A percentile compares a stretch with the other conserved stretches of the same genome.
Evolutionary conservation across 1,140 invertebrate genomes (phyloP).

Genomic region (Drosophila burlai): DNA sequence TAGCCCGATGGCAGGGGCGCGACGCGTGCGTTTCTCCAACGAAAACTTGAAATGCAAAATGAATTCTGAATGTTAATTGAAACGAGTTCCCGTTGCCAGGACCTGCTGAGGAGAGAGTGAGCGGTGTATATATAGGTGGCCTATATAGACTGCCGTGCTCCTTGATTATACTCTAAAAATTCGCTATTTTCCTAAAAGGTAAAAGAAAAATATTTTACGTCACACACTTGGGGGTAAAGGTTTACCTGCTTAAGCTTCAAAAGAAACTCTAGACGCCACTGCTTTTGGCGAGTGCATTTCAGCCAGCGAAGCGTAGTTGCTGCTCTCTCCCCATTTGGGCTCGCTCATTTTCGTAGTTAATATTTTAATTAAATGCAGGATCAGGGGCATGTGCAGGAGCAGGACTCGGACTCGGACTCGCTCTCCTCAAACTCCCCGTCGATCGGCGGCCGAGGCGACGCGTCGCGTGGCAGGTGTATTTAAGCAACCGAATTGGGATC

Average conservation of each 20-base stretch:
- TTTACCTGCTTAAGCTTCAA: not conserved
- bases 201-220: not conserved
- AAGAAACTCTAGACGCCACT: not conserved
- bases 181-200: not conserved
- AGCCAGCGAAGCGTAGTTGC: slow-evolving; percentile 34
- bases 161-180: slow-evolving; percentile 6
- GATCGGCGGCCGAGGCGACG: slow-evolving; percentile 44
- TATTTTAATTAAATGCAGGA: slow-evolving; percentile 85
- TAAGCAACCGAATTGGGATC: slow-evolving; percentile 50
- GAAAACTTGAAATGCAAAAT: slow-evolving; percentile 78
- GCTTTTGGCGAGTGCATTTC: not conserved
- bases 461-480: slow-evolving; percentile 85
- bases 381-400: slow-evolving; percentile 49
- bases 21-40: slow-evolving; percentile 57
- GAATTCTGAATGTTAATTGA: slow-evolving; percentile 74
- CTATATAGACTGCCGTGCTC: slow-evolving; percentile 3
- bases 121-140: not conserved
- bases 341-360: slow-evolving; percentile 78
- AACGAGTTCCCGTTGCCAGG: slow-evolving; percentile 69
- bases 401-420: slow-evolving; percentile 48
- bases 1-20: slow-evolving; percentile 6
- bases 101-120: slow-evolving; percentile 24
- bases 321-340: slow-evolving; percentile 24
- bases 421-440: slow-evolving; percentile 8
- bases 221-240: not conserved